These are phyloP conservation scores for Momotus momota DNA, from an alignment of 2,797 vertebrate species.

Conservation along the genomic window DNA sequence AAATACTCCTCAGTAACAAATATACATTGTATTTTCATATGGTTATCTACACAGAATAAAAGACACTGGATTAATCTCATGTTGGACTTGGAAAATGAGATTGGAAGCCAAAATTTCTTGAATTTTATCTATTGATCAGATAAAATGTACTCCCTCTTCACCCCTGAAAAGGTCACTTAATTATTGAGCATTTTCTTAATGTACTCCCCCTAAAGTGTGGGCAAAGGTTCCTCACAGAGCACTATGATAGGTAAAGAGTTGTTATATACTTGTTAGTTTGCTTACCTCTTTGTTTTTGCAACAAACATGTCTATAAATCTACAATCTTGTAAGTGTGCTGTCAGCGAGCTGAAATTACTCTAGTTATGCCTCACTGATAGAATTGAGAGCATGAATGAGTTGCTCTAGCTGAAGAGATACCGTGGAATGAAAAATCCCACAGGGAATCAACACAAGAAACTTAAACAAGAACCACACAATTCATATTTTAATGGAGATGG, in stretches of 20 bases:
- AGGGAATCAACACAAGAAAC: not conserved
- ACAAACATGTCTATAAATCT: not conserved
- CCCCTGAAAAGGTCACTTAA: not conserved
- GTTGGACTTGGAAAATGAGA: not conserved
- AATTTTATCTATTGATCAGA: not conserved
- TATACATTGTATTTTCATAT: not conserved
- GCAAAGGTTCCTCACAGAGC: not conserved
- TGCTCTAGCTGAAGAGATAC: not conserved
- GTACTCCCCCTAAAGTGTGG: not conserved
- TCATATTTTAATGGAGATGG: not conserved
- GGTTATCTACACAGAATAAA: not conserved
- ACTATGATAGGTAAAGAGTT: not conserved
- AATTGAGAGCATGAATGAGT: not conserved
- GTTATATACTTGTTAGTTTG: not conserved
- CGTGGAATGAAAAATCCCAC: not conserved
- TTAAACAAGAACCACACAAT: not conserved
- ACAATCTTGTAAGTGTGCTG: fast-evolving
- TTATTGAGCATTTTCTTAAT: not conserved
- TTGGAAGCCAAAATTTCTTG: not conserved
- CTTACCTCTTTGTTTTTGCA: not conserved
- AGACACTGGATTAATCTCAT: not conserved
- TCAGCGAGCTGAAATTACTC: not conserved
- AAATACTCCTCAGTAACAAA: not conserved
- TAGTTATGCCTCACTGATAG: not conserved
- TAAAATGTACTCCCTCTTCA: not conserved